These are phyloP conservation scores for Ophion slaviceki DNA, from an alignment of 2,888 invertebrate genomes.

Conservation along the genomic window DNA sequence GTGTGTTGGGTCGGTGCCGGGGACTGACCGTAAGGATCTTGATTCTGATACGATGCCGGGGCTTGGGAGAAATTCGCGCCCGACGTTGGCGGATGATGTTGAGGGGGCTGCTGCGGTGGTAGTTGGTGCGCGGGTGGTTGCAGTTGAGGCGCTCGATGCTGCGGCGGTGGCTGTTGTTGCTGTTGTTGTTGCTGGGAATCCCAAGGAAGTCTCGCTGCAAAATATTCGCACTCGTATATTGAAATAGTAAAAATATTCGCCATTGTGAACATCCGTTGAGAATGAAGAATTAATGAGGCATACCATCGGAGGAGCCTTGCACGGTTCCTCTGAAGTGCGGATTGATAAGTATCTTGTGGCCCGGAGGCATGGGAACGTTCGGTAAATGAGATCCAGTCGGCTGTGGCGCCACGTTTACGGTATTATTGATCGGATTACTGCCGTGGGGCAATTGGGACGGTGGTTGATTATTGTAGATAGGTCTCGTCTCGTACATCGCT, in stretches of 20 bases:
- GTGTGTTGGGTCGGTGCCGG: slow-evolving; percentile 67
- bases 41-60: slow-evolving; percentile 72
- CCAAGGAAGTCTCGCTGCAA: slow-evolving; percentile 77
- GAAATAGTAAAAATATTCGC: background rate
- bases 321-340: slow-evolving; percentile 88
- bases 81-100: slow-evolving; percentile 40
- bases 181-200: slow-evolving; percentile 71
- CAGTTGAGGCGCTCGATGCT: slow-evolving; percentile 52
- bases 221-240: background rate
- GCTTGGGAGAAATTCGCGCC: slow-evolving; percentile 67
- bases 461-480: slow-evolving; percentile 55
- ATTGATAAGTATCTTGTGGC: slow-evolving; percentile 88
- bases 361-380: slow-evolving; percentile 78
- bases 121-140: slow-evolving; percentile 66
- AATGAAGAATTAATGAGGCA: slow-evolving; percentile 66
- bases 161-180: slow-evolving; percentile 71
- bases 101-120: slow-evolving; percentile 67
- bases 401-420: slow-evolving; percentile 44
- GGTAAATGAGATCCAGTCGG: slow-evolving; percentile 71
- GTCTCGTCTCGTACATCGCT: slow-evolving; percentile 60
- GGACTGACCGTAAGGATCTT: slow-evolving; percentile 73
- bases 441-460: slow-evolving; percentile 18
- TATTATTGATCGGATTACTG: slow-evolving; percentile 57
- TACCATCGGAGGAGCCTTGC: slow-evolving; percentile 84
- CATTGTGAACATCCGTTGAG: background rate